Conservation (phyloP, 2,113 vertebrate species). For the Ploceus nigricollis region DNA sequence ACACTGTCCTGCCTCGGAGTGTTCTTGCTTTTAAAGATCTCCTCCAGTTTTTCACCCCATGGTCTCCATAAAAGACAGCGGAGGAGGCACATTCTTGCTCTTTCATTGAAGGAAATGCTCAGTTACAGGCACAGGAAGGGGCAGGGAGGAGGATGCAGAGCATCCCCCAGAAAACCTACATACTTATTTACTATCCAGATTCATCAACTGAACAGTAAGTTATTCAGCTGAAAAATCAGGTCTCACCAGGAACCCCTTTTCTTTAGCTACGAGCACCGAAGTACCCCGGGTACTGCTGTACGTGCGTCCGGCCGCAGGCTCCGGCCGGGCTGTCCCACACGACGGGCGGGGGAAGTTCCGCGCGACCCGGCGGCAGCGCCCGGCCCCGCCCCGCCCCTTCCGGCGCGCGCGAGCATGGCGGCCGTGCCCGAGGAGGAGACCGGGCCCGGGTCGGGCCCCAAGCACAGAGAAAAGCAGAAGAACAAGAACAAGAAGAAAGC, state of each 20-base stretch:
- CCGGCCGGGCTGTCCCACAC: fast-evolving
- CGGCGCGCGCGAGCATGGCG: neutral
- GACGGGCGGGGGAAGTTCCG: fast-evolving
- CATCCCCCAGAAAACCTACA: neutral
- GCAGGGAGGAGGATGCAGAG: neutral
- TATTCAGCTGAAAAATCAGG: neutral
- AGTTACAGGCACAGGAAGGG: neutral
- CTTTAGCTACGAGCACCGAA: neutral
- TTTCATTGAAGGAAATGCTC: neutral
- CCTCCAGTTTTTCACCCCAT: neutral
- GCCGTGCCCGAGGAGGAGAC: neutral
- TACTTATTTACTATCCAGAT: neutral
- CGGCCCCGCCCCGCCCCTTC: neutral
- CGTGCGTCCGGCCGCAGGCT: fast-evolving
- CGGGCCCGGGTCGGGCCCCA: neutral
- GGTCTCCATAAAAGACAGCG: neutral
- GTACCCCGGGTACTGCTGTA: fast-evolving
- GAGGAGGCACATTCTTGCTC: neutral
- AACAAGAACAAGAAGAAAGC: neutral
- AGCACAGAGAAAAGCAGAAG: neutral
- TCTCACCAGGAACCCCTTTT: neutral
- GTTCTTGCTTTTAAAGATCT: neutral
- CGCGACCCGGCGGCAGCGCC: no score
- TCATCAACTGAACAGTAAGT: no score
- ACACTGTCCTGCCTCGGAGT: fast-evolving